A percentile compares a stretch with the other conserved stretches of the same genome.
These are phyloP conservation scores for Pseudocheirus occidentalis DNA, from an alignment of 2,797 vertebrate genomes.

Conservation along the genomic window DNA sequence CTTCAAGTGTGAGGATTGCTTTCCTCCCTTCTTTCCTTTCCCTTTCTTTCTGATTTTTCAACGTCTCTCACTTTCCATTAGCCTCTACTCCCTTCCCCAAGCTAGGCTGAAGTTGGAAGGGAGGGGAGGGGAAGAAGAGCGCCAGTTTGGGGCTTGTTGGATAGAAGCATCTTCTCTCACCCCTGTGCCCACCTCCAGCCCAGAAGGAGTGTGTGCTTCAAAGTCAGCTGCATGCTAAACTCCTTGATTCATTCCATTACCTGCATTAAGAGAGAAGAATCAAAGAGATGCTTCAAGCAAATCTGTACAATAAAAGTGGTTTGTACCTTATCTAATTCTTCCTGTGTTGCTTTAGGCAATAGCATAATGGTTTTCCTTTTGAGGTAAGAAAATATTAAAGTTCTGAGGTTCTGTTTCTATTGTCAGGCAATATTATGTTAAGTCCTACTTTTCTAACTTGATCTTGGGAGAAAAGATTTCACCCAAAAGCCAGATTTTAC, in stretches of 20 bases:
- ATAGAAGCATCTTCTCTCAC: background rate
- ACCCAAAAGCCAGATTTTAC: slow-evolving; percentile 36
- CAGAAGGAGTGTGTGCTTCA: slow-evolving; percentile 41
- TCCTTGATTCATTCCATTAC: slow-evolving; percentile 34
- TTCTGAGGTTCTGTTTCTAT: slow-evolving; percentile 55
- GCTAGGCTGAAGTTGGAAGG: background rate
- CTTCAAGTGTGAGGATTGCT: background rate
- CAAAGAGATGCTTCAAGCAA: slow-evolving; percentile 20
- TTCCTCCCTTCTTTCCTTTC: background rate
- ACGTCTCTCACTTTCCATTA: background rate
- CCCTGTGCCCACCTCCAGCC: background rate
- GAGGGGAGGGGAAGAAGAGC: background rate
- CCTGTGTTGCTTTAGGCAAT: slow-evolving; percentile 50
- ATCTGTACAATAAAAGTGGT: slow-evolving; percentile 25
- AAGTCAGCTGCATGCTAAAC: slow-evolving; percentile 40
- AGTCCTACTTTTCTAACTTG: slow-evolving; percentile 44
- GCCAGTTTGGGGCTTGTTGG: background rate
- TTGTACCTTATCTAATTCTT: slow-evolving; percentile 46
- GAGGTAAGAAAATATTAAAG: slow-evolving; percentile 50
- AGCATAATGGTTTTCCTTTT: slow-evolving; percentile 58
- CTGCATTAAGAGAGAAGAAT: slow-evolving; percentile 47
- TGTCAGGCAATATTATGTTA: slow-evolving; percentile 32
- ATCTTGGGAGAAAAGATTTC: slow-evolving; percentile 3
- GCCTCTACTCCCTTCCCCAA: background rate
- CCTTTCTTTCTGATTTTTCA: background rate